Evolutionary conservation across 2,888 invertebrate species (phyloP), one percentile per base, ranked within the genome.

Genomic region (Stenoptilia bipunctidactyla): DNA sequence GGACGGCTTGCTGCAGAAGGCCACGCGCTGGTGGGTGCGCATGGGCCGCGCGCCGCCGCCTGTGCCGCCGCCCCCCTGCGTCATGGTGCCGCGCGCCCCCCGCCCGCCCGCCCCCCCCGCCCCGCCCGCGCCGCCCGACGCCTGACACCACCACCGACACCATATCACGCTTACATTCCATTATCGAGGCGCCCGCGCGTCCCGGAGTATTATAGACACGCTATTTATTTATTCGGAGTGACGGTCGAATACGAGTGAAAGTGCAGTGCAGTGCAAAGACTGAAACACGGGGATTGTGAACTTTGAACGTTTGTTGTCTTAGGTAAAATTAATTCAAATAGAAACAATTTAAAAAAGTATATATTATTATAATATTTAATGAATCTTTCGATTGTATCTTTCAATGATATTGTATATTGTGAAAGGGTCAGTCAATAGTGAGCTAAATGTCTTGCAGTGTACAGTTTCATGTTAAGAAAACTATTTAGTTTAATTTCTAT

Each of bases 141-240:
- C 61, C 60, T 61, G 63, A 61, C 64, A 57, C 48, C 37, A 53
- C 51, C 56, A 50, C 47, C 52, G 45, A 53, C 52, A 61, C 63
- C 75, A 69, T 66, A 71, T 70, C 80, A 73, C 80, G 79, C 79
- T 79, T 79, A 82, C 82, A 82, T 82, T 82, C 82, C 82, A 82
- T 75, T 70, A 65, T 61, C 75, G 79, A 76, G 79, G 68, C 52
- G 64, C 64, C 49, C 64, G 65, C 62, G 62, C 64, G 66, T 65
- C 73, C 74, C 74, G 68, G 64, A 75, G 63, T 73, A 68, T 74
- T 75, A 77, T 75, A 77, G 72, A 77, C 79, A 76, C 66, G 73
- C 52, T 80, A 80, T 80, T 79, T 80, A 80, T 80, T 79, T 76
- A 76, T 75, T 72, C 64, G 75, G 70, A 65, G 58, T 56, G 61